Evolutionary conservation across 1,140 invertebrate genomes (phyloP).

Genomic region (Drosophila parvula): DNA sequence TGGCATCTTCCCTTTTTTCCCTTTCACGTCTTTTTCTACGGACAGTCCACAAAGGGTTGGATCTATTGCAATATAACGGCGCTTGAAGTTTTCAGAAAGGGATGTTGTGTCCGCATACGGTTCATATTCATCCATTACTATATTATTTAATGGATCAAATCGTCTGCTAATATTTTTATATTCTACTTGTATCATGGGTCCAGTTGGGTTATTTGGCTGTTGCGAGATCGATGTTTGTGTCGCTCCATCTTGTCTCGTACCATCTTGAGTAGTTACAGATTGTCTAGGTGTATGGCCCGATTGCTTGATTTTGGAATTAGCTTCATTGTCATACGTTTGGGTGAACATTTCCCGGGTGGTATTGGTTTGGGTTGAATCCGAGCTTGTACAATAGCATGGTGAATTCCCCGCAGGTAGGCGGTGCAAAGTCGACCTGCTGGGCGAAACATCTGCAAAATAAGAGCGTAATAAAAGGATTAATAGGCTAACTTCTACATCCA

Average conservation of each 20-base stretch:
- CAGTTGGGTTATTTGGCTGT: neutral
- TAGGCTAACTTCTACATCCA: neutral
- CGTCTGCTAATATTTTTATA: neutral
- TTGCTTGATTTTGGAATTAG: neutral
- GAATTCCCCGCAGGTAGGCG: conserved; percentile 54
- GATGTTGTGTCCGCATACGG: too few relatives aligned
- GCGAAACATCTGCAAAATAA: conserved; percentile 41
- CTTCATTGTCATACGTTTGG: neutral
- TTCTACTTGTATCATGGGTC: neutral
- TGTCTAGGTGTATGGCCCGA: neutral
- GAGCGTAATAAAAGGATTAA: conserved; percentile 20
- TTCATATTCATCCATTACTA: too few relatives aligned
- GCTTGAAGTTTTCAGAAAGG: too few relatives aligned
- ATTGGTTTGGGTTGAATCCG: neutral
- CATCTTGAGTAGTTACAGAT: too few relatives aligned
- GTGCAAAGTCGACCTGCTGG: neutral
- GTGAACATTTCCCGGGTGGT: conserved; percentile 4
- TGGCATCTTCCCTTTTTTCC: too few relatives aligned
- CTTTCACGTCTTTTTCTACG: too few relatives aligned
- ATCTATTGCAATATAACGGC: too few relatives aligned
- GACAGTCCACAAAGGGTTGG: too few relatives aligned
- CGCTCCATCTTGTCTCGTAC: neutral
- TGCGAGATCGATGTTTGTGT: neutral
- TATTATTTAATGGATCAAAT: neutral
- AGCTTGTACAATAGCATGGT: conserved; percentile 2